Base-by-base conservation (phyloP, 2,797 vertebrate species). In the Paedocypris micromegethes region DNA sequence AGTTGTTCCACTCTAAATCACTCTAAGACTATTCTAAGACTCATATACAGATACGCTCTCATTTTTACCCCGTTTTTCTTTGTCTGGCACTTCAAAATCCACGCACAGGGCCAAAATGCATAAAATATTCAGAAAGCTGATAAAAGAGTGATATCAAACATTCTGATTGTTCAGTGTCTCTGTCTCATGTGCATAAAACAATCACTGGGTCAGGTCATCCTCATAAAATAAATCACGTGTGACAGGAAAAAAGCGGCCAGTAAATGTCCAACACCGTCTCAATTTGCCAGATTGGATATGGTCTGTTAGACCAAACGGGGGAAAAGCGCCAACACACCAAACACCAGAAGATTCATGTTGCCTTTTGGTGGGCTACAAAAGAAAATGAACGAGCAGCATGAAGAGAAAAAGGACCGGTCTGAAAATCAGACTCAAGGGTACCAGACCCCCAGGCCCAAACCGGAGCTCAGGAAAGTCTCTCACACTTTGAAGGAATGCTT, bases 171-270 rank as follows among this genome's bases (percentile, higher is more conserved):
- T 58, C 68, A 70, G 46, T 40, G 60, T 63, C 47, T 63, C 46
- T 2, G 68, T 70, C 68, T 70, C 59, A 57, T 40, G 59, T 45
- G 68, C 59, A 56, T 63, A 70, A 50, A 57, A 49, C 55, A 54
- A 70, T 63, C 68, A 63, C 53, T 63, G 68, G 78, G 80, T 82
- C 79, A 71, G 74, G 75, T 79, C 73, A 76, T 77, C 74, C 73
- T 68, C 43, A 1, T 58, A 64, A 51, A 68, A 80, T 80, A 81
- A 80, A 84, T 80, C 75, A 74, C 54, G 42, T 49, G 47, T 65
- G 70, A 79, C 66, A 60, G 58, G 58, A 48, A 47, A 46, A 66
- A 53, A 65, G 42, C 56, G 57, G 45, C 42, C 74, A 38, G 9
- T 70, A 63, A 70, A 70, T 9, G 59, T 44, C 53, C 2, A 41